Evolutionary conservation across 2,888 invertebrate genomes (phyloP), one percentile per base, ranked within the genome.

Genomic region (Ophion ellenae): DNA sequence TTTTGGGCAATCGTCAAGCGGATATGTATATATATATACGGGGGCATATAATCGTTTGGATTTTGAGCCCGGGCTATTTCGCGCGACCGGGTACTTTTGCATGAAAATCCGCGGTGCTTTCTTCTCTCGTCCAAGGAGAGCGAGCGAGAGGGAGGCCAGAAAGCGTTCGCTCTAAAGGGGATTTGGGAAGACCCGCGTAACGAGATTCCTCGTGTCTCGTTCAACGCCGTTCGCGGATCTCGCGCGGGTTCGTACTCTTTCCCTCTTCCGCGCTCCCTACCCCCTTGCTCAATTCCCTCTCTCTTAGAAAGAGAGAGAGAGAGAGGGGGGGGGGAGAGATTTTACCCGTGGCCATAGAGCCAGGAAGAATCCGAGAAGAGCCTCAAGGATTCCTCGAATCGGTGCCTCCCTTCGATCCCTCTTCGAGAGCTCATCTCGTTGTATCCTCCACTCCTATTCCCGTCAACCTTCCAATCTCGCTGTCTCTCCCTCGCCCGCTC

Each of bases 121-220:
- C 24, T 57, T 17, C 28, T 74, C 47, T 36, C 75, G 70, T 63
- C 28, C 47, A 74, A 14, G 59, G 69, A 53, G 74, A 83, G 80
- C 66, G 74, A 63, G 67, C 67, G 75, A 63, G 28, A 74, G 24
- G 24, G 66, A 63, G 81, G 77, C 83, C 82, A 77, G 84, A 85
- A 74, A 80, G 40, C 84, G 87, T 85, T 77, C 75, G 71, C 67
- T 85, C 83, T 76, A 86, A 85, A 73, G 82, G 87, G 86, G 87
- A 88, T 87, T 88, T 86, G 47, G 83, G 79, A 86, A 86, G 86
- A 86, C 86, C 86, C 88, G 87, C 83, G 85, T 88, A 88, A 88
- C 88, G 85, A 87, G 88, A 88, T 88, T 88, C 86, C 78, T 84
- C 87, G 85, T 88, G 87, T 88, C 86, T 87, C 85, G 83, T 82